Evolutionary conservation across 37 sponge, comb jelly and placozoan genomes (phyloP), one percentile per base, ranked within the genome.

Genomic region (Crambe crambe): DNA sequence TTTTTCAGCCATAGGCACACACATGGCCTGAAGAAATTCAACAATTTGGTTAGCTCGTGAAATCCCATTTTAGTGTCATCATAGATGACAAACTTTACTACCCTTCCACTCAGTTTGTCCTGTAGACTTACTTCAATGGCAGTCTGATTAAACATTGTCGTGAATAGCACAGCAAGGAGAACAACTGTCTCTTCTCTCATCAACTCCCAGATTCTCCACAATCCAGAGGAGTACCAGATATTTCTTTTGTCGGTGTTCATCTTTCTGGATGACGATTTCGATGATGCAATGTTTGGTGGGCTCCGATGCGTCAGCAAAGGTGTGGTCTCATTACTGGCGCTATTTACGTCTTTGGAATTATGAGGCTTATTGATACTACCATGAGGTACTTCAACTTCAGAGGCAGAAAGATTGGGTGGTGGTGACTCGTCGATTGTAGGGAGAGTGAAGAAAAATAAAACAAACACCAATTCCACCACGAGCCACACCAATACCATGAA

Each of bases 111-210:
- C 9, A 51, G 54, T 51, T 18, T 51, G 54, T 51, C 54, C 5
- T 3, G 17, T 22, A 60, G 17, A 75, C 72, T 36, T 60, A 92
- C 93, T 81, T 95, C 96, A 21, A 92, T 64, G 30, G 83, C 51
- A 8, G 80, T 81, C 37, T 95, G 96, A 42, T 83, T 95, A 74
- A 92, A 95, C 62, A 95, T 61, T 0, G 84, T 86, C 0, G 92
- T 58, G 34, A 93, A 93, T 1, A 84, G 78, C 8, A 86, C 39
- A 25, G 85, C 79, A 8, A 95, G 73, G 42, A 95, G 72, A 0
- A 89, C 75, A 32, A 92, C 69, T 22, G 86, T 79, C 62, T 95
- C 93, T 61, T 95, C 90, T 26, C 87, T 66, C 29, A 93, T 3
- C 12, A 85, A 34, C 37, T 86, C 84, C 39, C 23, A 40, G 9